phyloP scores from a whole-genome alignment of 2,113 vertebrate genomes.

The Sturnus vulgaris region DNA sequence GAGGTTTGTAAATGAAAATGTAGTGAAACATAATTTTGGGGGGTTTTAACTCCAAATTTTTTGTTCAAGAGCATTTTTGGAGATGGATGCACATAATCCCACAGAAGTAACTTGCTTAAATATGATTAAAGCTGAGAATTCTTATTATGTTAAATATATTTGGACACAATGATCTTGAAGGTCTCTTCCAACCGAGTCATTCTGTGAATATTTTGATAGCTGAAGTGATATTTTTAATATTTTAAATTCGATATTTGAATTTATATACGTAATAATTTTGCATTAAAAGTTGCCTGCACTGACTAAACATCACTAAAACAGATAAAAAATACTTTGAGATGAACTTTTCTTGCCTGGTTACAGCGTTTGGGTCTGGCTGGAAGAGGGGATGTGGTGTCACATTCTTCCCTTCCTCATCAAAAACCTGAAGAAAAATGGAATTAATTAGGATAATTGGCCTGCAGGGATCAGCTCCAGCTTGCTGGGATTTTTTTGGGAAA shows the following conservation, averaged over 20 bases:
- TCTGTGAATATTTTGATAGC: background rate
- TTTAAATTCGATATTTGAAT: background rate
- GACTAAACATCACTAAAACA: background rate
- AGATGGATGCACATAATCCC: background rate
- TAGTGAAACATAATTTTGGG: background rate
- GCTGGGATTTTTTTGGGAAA: background rate
- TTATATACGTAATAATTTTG: background rate
- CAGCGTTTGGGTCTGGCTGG: slow-evolving; percentile 47
- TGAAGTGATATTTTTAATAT: background rate
- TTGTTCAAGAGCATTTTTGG: background rate
- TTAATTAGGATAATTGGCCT: background rate
- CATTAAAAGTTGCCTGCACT: background rate
- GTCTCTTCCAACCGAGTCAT: too few species aligned
- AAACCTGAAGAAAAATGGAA: slow-evolving; percentile 72
- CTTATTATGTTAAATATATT: background rate
- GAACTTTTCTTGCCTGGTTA: slow-evolving; percentile 58
- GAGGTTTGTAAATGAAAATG: background rate
- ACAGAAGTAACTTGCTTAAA: background rate
- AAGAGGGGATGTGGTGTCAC: slow-evolving; percentile 86
- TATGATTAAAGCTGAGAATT: background rate
- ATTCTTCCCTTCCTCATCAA: slow-evolving; percentile 79
- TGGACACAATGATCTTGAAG: too few species aligned
- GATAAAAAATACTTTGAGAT: background rate
- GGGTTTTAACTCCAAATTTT: background rate
- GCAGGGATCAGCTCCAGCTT: background rate